These are phyloP conservation scores for Stenotaenia linearis DNA, from an alignment of 2,888 invertebrate species.

Conservation along the genomic window DNA sequence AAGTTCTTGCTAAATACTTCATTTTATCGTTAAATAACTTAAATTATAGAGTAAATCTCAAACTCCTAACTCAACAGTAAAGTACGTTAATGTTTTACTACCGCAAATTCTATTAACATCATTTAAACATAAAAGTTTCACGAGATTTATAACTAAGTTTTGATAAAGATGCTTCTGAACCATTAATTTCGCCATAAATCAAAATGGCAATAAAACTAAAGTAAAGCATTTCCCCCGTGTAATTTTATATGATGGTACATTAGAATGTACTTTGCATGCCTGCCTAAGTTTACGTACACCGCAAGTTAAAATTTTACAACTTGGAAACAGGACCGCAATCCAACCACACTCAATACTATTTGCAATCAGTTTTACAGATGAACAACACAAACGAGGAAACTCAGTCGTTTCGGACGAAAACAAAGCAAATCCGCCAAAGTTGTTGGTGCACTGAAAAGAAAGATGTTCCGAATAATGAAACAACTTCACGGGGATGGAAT, in stretches of 20 bases:
- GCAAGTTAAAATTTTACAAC: background rate
- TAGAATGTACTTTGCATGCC: background rate
- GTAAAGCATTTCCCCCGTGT: background rate
- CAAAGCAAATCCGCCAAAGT: background rate
- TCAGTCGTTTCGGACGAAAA: background rate
- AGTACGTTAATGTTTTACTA: background rate
- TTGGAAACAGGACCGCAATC: background rate
- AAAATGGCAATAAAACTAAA: background rate
- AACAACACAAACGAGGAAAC: background rate
- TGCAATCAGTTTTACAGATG: constrained; percentile 14
- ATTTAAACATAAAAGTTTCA: background rate
- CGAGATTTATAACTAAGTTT: background rate
- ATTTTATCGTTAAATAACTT: no score
- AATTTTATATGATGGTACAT: background rate
- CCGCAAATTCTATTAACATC: background rate
- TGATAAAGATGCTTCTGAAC: constrained; percentile 1
- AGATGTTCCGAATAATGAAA: constrained; percentile 5
- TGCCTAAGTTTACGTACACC: background rate
- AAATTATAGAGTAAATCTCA: no score
- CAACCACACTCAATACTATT: background rate
- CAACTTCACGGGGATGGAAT: background rate
- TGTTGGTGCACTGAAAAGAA: background rate
- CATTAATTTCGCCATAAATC: constrained; percentile 1
- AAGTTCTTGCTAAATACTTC: no score
- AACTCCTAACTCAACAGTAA: no score